Evolutionary conservation across 2,113 vertebrate species (phyloP).

Genomic region (Carettochelys insculpta): DNA sequence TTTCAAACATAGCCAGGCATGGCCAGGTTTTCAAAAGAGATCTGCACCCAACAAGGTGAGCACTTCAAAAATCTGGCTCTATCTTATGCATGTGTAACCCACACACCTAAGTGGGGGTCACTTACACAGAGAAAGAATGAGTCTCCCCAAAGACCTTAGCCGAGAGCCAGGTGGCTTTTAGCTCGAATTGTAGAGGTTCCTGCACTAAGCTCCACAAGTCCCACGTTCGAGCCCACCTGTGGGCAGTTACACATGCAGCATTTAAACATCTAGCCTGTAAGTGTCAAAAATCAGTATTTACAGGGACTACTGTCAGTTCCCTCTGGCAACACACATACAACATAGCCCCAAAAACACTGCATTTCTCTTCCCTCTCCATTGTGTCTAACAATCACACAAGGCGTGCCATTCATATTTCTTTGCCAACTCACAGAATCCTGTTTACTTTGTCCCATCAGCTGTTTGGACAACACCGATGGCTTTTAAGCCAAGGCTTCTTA

Average conservation of each 20-base stretch:
- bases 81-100: slow-evolving; percentile 20
- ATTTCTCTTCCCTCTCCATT: background rate
- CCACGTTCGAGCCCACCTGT: too few species aligned
- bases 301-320: background rate
- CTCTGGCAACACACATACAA: background rate
- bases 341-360: background rate
- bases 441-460: slow-evolving; percentile 11
- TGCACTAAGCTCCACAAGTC: too few species aligned
- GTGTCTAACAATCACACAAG: slow-evolving; percentile 24
- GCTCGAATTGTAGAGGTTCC: too few species aligned
- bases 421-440: slow-evolving; percentile 18
- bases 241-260: too few species aligned
- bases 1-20: slow-evolving; percentile 35
- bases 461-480: slow-evolving; percentile 11
- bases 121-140: too few species aligned
- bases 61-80: slow-evolving; percentile 9
- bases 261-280: background rate
- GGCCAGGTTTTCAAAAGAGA: slow-evolving; percentile 16
- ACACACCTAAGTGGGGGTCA: too few species aligned
- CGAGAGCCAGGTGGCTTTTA: too few species aligned
- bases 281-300: background rate
- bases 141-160: too few species aligned
- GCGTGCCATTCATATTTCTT: slow-evolving; percentile 4
- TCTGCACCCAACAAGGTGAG: slow-evolving; percentile 32
- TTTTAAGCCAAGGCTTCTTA: background rate